A percentile compares a stretch with the other conserved stretches of the same genome.
Conservation (phyloP, 2,888 invertebrate species). For the Abrostola tripartita region DNA sequence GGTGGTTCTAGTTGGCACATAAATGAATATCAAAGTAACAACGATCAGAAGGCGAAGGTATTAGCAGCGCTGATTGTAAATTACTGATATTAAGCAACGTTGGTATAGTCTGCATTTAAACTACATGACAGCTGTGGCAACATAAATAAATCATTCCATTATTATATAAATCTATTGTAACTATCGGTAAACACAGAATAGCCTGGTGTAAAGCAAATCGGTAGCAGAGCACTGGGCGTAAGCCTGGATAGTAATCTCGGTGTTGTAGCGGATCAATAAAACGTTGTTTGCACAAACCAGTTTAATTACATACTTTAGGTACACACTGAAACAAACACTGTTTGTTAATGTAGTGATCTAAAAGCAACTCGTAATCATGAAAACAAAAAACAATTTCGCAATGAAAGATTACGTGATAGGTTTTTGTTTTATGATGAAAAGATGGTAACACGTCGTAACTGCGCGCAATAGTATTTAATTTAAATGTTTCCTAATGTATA, state of each 20-base stretch:
- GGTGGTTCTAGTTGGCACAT: no score
- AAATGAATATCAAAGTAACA: no score
- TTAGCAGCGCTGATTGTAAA: no score
- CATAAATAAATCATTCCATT: not conserved
- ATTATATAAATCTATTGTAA: not conserved
- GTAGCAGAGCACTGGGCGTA: conserved; percentile 3
- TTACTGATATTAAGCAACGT: no score
- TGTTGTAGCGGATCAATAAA: conserved; percentile 41
- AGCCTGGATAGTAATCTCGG: conserved; percentile 13
- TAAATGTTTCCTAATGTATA: conserved; percentile 7
- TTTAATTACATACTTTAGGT: conserved; percentile 43
- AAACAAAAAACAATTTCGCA: conserved; percentile 36
- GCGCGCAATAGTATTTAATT: conserved; percentile 9
- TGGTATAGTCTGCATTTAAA: no score
- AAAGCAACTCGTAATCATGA: conserved; percentile 32
- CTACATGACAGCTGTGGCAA: not conserved
- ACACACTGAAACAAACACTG: conserved; percentile 22
- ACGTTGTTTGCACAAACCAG: conserved; percentile 42
- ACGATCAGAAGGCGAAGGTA: no score
- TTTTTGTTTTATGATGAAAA: conserved; percentile 40
- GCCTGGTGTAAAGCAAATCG: not conserved
- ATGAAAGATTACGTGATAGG: conserved; percentile 26
- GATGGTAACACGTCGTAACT: conserved; percentile 16
- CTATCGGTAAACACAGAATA: not conserved
- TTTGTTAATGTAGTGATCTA: conserved; percentile 38